These are phyloP conservation scores for Clanis bilineata DNA, from an alignment of 2,888 invertebrate species.

Conservation along the genomic window DNA sequence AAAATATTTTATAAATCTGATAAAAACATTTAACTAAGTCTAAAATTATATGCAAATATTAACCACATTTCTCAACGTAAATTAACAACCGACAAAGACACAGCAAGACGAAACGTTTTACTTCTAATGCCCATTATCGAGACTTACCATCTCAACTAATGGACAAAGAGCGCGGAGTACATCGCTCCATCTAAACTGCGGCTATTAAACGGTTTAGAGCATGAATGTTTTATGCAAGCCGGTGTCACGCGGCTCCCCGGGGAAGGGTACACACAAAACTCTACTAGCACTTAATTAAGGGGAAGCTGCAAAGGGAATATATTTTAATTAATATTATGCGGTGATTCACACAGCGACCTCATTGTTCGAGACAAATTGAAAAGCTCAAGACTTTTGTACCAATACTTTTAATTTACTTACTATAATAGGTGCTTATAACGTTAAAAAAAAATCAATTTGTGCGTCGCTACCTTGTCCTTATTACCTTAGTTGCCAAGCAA, in stretches of 20 bases:
- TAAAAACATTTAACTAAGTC: too few relatives aligned
- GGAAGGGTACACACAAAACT: slow-evolving; percentile 62
- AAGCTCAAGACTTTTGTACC: slow-evolving; percentile 23
- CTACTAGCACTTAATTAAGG: slow-evolving; percentile 76
- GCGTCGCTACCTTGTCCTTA: too few relatives aligned
- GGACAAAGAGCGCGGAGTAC: slow-evolving; percentile 10
- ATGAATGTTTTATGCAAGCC: slow-evolving; percentile 70
- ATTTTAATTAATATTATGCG: slow-evolving; percentile 73
- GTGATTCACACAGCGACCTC: slow-evolving; percentile 47
- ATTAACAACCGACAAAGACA: neutral
- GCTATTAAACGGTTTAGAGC: slow-evolving; percentile 69
- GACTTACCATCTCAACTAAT: neutral
- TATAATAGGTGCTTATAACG: too few relatives aligned
- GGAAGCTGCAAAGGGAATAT: slow-evolving; percentile 63
- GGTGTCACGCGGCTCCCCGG: slow-evolving; percentile 59
- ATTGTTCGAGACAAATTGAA: slow-evolving; percentile 55
- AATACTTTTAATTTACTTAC: neutral
- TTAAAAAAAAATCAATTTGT: too few relatives aligned
- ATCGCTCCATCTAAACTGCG: slow-evolving; percentile 54
- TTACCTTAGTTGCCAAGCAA: neutral
- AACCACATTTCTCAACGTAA: neutral
- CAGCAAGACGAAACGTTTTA: neutral
- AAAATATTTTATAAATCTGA: too few relatives aligned
- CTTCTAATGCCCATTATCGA: neutral
- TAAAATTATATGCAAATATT: too few relatives aligned